These are phyloP conservation scores for Propithecus deckenii DNA, from an alignment of 2,797 vertebrate genomes.

Conservation along the genomic window DNA sequence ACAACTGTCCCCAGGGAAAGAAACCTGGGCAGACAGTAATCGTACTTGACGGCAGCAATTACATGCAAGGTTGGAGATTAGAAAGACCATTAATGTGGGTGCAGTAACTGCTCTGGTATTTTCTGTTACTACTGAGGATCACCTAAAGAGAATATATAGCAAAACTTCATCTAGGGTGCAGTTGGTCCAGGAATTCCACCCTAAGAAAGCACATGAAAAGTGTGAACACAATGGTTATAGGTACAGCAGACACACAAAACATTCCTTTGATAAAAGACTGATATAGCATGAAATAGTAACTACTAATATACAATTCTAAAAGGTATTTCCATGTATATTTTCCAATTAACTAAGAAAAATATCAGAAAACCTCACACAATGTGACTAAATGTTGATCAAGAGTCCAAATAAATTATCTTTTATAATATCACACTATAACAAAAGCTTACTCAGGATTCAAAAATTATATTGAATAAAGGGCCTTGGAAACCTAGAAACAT, in stretches of 20 bases:
- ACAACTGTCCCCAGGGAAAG: constrained; percentile 64
- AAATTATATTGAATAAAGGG: constrained; percentile 13
- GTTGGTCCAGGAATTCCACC: constrained; percentile 64
- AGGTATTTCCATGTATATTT: constrained; percentile 67
- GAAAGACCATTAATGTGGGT: constrained; percentile 78
- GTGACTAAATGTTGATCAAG: constrained; percentile 57
- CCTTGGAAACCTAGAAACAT: neutral
- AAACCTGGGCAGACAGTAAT: constrained; percentile 81
- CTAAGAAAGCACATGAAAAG: constrained; percentile 7
- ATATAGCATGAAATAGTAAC: constrained; percentile 72
- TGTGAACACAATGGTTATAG: constrained; percentile 4
- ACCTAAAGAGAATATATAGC: constrained; percentile 53
- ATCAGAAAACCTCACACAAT: constrained; percentile 59
- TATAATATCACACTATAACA: neutral
- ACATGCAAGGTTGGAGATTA: constrained; percentile 83
- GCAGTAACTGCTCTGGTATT: constrained; percentile 79
- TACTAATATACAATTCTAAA: constrained; percentile 67
- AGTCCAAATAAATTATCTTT: neutral
- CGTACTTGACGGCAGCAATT: constrained; percentile 86
- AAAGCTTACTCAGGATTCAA: constrained; percentile 16
- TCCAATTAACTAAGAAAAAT: constrained; percentile 2
- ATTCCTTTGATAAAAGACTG: constrained; percentile 27
- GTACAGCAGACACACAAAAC: constrained; percentile 2
- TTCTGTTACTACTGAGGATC: constrained; percentile 67
- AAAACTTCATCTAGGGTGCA: constrained; percentile 60